A percentile compares a stretch with the other conserved stretches of the same genome.
Evolutionary conservation across 2,797 vertebrate species (phyloP).

Genomic region (Premnoplex brunnescens): DNA sequence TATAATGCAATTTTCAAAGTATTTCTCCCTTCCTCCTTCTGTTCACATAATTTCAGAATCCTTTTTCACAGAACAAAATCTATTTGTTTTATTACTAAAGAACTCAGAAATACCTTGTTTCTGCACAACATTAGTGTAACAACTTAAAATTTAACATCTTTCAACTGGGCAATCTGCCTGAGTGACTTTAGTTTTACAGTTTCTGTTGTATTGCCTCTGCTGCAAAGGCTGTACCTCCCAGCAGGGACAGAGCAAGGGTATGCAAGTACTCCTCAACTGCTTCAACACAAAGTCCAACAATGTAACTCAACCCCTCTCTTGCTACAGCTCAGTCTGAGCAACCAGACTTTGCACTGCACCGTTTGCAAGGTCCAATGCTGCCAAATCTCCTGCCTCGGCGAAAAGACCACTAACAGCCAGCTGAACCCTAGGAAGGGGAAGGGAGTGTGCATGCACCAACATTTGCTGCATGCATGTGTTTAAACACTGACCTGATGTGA

Average conservation of each 20-base stretch:
- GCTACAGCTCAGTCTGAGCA: background rate
- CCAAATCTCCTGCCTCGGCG: background rate
- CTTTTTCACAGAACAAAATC: background rate
- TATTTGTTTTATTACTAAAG: background rate
- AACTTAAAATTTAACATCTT: background rate
- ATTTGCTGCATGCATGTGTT: background rate
- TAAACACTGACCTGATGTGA: background rate
- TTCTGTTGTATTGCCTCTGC: background rate
- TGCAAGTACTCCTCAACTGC: background rate
- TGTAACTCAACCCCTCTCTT: background rate
- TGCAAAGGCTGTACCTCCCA: background rate
- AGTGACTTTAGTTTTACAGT: background rate
- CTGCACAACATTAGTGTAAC: background rate
- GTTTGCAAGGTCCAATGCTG: background rate
- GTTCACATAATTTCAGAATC: background rate
- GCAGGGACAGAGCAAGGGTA: background rate
- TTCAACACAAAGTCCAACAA: constrained; percentile 9
- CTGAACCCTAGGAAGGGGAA: background rate
- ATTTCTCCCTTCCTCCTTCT: background rate
- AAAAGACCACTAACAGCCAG: background rate
- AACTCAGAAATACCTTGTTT: background rate
- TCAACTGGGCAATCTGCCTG: background rate
- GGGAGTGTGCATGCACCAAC: background rate
- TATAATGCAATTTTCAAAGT: background rate
- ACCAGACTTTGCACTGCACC: constrained; percentile 25